Evolutionary conservation across 2,797 vertebrate genomes (phyloP).

Genomic region (Phalloptychus januarius): DNA sequence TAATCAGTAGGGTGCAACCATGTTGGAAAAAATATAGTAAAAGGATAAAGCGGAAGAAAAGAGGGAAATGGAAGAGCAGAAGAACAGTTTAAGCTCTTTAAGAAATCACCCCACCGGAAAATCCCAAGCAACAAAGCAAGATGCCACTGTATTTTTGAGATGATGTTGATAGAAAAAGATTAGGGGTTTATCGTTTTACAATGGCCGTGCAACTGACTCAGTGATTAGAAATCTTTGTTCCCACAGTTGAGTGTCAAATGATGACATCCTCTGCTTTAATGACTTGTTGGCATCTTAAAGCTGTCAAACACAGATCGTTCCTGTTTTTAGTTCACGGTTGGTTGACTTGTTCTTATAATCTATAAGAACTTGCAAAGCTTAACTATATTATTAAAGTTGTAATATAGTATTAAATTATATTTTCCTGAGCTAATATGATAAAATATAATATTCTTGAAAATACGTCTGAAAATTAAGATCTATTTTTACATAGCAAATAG

Average conservation of each 20-base stretch:
- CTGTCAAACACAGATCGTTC: not conserved
- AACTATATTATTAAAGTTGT: too few species aligned
- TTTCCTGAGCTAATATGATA: not conserved
- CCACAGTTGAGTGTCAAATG: slow-evolving; percentile 10
- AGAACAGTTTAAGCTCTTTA: slow-evolving; percentile 47
- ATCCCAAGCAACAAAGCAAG: slow-evolving; percentile 45
- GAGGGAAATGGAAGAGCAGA: slow-evolving; percentile 27
- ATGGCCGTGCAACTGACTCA: not conserved
- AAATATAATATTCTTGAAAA: not conserved
- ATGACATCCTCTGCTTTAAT: not conserved
- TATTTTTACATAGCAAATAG: not conserved
- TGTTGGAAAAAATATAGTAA: slow-evolving; percentile 61
- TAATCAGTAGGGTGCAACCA: slow-evolving; percentile 70
- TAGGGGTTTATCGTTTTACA: slow-evolving; percentile 39
- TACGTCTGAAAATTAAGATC: not conserved
- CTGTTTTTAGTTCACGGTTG: not conserved
- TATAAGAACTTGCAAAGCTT: too few species aligned
- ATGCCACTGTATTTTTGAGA: slow-evolving; percentile 31
- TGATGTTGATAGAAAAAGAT: slow-evolving; percentile 47
- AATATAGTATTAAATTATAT: too few species aligned
- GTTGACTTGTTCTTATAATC: not conserved
- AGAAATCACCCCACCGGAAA: slow-evolving; percentile 41
- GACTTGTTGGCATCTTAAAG: not conserved
- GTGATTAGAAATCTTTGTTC: slow-evolving; percentile 27
- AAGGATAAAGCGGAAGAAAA: slow-evolving; percentile 21